phyloP scores from a whole-genome alignment of 2,113 vertebrate species.

The Myotis davidii region DNA sequence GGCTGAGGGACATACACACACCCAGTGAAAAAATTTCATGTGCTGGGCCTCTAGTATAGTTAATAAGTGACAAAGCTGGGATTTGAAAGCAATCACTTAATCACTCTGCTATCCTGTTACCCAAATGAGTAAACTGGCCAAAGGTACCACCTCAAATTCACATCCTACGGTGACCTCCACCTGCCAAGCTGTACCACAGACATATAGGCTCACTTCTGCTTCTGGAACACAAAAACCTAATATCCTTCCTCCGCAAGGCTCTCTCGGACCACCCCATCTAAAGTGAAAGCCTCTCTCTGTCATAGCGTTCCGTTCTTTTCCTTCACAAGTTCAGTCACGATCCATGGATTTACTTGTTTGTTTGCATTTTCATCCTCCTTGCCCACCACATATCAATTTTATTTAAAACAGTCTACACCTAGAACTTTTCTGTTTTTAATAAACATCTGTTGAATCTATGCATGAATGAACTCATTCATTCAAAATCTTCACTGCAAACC shows the following conservation, averaged over 20 bases:
- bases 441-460: background rate
- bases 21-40: no score
- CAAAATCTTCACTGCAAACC: background rate
- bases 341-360: background rate
- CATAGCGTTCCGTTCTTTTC: background rate
- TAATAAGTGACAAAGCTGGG: background rate
- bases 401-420: background rate
- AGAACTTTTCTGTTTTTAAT: background rate
- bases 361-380: background rate
- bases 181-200: background rate
- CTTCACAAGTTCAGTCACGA: background rate
- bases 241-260: background rate
- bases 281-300: background rate
- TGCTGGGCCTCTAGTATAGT: background rate
- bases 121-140: background rate
- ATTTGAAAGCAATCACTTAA: background rate
- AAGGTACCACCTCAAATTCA: background rate
- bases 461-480: background rate
- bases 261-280: background rate
- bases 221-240: background rate
- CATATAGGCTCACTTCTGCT: background rate
- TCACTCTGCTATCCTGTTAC: background rate
- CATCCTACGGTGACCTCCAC: fast-evolving
- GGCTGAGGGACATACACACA: no score
- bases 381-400: background rate